Evolutionary conservation across 2,797 vertebrate genomes (phyloP).

Genomic region (Botia kubotai): DNA sequence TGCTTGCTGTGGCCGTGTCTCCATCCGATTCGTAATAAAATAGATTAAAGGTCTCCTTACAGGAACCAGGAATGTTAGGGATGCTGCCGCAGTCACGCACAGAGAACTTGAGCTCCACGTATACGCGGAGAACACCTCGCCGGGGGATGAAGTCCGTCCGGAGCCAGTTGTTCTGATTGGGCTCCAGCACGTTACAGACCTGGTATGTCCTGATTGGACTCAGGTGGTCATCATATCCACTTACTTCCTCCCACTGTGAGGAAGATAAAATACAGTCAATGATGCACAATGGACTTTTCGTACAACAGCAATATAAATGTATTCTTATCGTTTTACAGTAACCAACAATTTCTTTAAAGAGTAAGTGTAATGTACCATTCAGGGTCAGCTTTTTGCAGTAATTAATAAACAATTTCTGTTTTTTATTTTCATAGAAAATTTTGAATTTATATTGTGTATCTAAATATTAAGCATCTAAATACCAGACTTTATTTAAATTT

Average conservation of each 20-base stretch:
- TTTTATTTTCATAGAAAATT: no score
- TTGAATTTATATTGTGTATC: no score
- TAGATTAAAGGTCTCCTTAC: constrained; percentile 98
- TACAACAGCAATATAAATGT: neutral
- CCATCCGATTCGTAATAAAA: constrained; percentile 96
- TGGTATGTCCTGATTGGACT: constrained; percentile 98
- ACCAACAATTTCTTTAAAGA: neutral
- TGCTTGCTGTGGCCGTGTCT: constrained; percentile 87
- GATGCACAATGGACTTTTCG: neutral
- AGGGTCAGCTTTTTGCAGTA: neutral
- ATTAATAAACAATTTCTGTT: neutral
- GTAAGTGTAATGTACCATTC: neutral
- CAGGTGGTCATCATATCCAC: constrained; percentile 95
- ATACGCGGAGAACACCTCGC: constrained; percentile 90
- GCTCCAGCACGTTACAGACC: constrained; percentile 91
- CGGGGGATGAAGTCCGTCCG: constrained; percentile 92
- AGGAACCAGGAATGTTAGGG: constrained; percentile 96
- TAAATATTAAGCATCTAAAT: no score
- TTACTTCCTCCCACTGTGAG: constrained; percentile 96
- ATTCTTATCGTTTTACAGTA: neutral
- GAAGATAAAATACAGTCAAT: constrained; percentile 4
- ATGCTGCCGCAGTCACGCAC: constrained; percentile 98
- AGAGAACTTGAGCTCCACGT: constrained; percentile 97
- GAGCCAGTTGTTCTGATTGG: constrained; percentile 98
- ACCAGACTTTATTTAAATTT: no score